Evolutionary conservation across 2,113 vertebrate genomes (phyloP).

Genomic region (Erythrocebus patas): DNA sequence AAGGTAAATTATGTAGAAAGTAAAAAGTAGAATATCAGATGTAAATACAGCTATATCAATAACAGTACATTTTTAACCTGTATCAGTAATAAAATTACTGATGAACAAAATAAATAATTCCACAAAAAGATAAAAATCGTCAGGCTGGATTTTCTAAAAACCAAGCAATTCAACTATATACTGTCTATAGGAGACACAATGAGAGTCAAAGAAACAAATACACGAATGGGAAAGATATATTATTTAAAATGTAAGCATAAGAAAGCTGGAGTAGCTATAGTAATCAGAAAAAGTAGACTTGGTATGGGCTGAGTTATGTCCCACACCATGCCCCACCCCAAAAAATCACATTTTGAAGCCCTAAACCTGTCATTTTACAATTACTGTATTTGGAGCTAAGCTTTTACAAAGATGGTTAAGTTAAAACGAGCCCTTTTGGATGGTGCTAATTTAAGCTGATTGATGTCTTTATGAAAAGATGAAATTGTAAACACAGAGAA

Average conservation of each 20-base stretch:
- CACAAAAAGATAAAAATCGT: neutral
- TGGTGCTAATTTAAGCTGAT: neutral
- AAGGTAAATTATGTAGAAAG: neutral
- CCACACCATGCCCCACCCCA: too few relatives aligned
- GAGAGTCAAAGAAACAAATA: neutral
- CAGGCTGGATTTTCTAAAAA: neutral
- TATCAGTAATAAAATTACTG: neutral
- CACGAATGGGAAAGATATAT: neutral
- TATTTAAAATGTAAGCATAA: neutral
- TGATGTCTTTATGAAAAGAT: neutral
- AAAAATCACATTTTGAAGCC: neutral
- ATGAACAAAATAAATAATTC: neutral
- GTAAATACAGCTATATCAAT: neutral
- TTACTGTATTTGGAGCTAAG: neutral
- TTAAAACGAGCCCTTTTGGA: neutral
- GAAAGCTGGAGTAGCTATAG: neutral
- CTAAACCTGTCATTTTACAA: neutral
- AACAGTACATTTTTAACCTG: neutral
- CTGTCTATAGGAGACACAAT: neutral
- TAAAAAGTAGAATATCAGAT: neutral
- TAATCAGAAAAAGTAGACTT: neutral
- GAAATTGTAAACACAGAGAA: neutral
- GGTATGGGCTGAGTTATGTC: neutral
- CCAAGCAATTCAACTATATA: neutral
- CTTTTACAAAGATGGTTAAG: neutral